Conservation (phyloP, 2,797 vertebrate species). For the Pipistrellus nathusii region DNA sequence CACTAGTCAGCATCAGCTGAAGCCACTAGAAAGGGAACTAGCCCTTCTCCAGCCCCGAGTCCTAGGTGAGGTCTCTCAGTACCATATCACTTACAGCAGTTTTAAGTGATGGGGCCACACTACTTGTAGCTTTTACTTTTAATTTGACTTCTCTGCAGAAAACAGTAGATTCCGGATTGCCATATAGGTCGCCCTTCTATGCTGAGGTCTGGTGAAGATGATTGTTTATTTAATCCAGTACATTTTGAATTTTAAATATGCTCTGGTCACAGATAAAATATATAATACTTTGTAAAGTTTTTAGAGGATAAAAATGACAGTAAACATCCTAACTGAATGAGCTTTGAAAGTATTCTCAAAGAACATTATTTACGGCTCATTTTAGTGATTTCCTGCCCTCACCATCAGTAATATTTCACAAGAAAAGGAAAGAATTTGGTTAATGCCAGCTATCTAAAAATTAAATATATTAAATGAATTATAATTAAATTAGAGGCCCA, state of each 20-base stretch:
- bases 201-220: neutral
- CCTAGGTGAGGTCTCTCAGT: neutral
- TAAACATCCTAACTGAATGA: slow-evolving; percentile 6
- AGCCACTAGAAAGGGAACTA: neutral
- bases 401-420: neutral
- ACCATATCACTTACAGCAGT: neutral
- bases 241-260: neutral
- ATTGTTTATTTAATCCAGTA: slow-evolving; percentile 10
- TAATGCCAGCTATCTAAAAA: neutral
- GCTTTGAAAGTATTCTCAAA: slow-evolving; percentile 19
- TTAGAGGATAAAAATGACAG: neutral
- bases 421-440: slow-evolving; percentile 4
- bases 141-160: neutral
- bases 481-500: neutral
- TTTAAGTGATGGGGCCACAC: neutral
- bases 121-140: neutral
- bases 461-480: slow-evolving; percentile 22
- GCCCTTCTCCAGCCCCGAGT: neutral
- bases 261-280: neutral
- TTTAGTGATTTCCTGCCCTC: slow-evolving; percentile 7
- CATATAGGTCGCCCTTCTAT: neutral
- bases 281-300: neutral
- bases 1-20: neutral
- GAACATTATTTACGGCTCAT: neutral
- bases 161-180: neutral